These are phyloP conservation scores for Chelon auratus DNA, from an alignment of 2,797 vertebrate genomes.

Conservation along the genomic window DNA sequence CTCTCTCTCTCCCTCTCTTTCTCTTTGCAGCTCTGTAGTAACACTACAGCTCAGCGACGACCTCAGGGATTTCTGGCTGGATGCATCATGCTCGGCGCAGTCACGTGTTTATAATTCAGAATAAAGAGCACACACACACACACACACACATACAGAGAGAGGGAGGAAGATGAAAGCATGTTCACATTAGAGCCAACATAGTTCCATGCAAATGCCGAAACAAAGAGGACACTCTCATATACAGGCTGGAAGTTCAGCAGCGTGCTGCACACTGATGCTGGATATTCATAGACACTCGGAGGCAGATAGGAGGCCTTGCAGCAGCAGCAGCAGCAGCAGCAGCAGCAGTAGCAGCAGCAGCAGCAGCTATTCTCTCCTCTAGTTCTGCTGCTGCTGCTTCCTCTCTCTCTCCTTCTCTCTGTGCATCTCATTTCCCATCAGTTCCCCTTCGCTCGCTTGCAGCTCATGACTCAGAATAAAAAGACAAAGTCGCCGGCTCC, in stretches of 20 bases:
- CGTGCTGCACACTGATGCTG: slow-evolving; percentile 4
- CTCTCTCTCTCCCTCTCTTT: slow-evolving; percentile 39
- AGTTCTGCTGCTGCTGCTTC: slow-evolving; percentile 28
- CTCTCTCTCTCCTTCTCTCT: slow-evolving; percentile 25
- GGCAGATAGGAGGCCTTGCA: slow-evolving; percentile 49
- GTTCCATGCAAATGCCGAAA: slow-evolving; percentile 63
- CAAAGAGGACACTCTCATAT: slow-evolving; percentile 63
- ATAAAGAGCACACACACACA: slow-evolving; percentile 44
- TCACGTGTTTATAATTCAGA: slow-evolving; percentile 79
- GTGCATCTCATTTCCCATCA: slow-evolving; percentile 31
- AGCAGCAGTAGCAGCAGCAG: slow-evolving; percentile 35
- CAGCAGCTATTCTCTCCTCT: slow-evolving; percentile 20
- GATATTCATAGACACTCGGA: slow-evolving; percentile 36
- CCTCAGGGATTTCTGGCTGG: slow-evolving; percentile 78
- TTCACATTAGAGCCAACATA: slow-evolving; percentile 62
- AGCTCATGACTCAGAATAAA: slow-evolving; percentile 33
- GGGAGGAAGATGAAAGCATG: slow-evolving; percentile 33
- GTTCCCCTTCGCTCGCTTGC: neutral
- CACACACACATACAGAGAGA: slow-evolving; percentile 18
- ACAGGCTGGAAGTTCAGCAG: slow-evolving; percentile 48
- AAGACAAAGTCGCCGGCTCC: slow-evolving; percentile 35
- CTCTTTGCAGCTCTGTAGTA: slow-evolving; percentile 59
- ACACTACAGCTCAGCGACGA: slow-evolving; percentile 70
- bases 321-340: slow-evolving; percentile 20
- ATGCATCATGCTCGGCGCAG: slow-evolving; percentile 71